Conservation (phyloP, 2,888 invertebrate genomes). For the Geotrupes spiniger region DNA sequence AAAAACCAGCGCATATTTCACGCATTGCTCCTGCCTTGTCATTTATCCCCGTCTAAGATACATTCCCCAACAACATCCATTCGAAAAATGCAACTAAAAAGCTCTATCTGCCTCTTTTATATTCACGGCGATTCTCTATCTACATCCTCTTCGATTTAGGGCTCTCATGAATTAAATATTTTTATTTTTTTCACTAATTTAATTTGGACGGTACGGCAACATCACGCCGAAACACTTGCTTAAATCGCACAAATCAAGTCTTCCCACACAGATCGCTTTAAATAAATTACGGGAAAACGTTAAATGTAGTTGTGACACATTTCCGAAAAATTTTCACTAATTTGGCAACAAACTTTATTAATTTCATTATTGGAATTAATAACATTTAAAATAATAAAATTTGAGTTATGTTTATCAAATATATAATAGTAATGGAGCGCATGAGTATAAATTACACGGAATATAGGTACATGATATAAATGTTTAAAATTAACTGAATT, state of each 20-base stretch:
- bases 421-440: too few relatives aligned
- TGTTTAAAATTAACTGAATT: too few relatives aligned
- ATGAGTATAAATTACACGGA: too few relatives aligned
- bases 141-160: neutral
- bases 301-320: too few relatives aligned
- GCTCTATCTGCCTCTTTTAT: conserved; percentile 5
- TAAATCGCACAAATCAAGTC: neutral
- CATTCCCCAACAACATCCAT: conserved; percentile 24
- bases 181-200: conserved; percentile 1
- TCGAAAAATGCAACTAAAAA: conserved; percentile 7
- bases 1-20: conserved; percentile 39
- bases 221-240: conserved; percentile 1
- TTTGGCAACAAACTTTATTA: too few relatives aligned
- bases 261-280: conserved; percentile 1
- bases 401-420: too few relatives aligned
- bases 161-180: conserved; percentile 1
- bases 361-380: too few relatives aligned
- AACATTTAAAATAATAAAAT: too few relatives aligned
- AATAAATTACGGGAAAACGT: neutral
- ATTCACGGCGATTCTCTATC: conserved; percentile 3
- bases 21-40: conserved; percentile 40
- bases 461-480: too few relatives aligned
- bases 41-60: conserved; percentile 39
- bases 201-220: conserved; percentile 2
- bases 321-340: too few relatives aligned